Evolutionary conservation across 2,888 invertebrate genomes (phyloP), one percentile per base, ranked within the genome.

Genomic region (Adelphocoris suturalis): DNA sequence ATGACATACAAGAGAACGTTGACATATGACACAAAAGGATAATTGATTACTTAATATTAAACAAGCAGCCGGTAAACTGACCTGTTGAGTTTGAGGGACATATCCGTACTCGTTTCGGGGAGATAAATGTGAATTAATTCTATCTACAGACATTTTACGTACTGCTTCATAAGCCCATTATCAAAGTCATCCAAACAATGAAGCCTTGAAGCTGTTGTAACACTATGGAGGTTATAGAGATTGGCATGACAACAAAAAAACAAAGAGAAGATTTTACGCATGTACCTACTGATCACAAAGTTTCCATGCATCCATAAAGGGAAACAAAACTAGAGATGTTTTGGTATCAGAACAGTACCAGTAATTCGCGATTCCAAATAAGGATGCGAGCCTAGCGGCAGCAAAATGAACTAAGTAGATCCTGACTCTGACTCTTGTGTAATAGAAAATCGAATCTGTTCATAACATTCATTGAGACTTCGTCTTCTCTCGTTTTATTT

Each of bases 141-240:
- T 48, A 55, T 88, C 88, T 27, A 88, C 78, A 19, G 88, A 88
- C 88, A 88, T 88, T 88, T 76, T 88, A 37, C 7, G 37, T 37
- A 78, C 78, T 78, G 76, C 80, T 88, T 80, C 37, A 88, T 76
- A 88, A 88, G 88, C 88, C 88, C 88, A 88, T 88, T 88, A 80
- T 88, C 88, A 78, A 19, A 75, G 75, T 88, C 48, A 86, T 88
- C 88, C 52, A 52, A 88, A 88, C 88, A 88, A 78, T 88, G 76
- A 52, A 88, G 78, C 88, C 88, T 78, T 82, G 11, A 23, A 19
- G 52, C 11, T 82, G 27, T 47, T 12, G 48, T 82, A 82, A 52
- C 82, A 82, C n/a, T 12, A 52, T 23, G 27, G 23, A 52, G 82
- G 47, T 68, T 68, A 37, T 47, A 13, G 13, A 78, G 16, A 78